Evolutionary conservation across 2,888 invertebrate genomes (phyloP), one percentile per base, ranked within the genome.

Genomic region (Eremobia ochroleuca): DNA sequence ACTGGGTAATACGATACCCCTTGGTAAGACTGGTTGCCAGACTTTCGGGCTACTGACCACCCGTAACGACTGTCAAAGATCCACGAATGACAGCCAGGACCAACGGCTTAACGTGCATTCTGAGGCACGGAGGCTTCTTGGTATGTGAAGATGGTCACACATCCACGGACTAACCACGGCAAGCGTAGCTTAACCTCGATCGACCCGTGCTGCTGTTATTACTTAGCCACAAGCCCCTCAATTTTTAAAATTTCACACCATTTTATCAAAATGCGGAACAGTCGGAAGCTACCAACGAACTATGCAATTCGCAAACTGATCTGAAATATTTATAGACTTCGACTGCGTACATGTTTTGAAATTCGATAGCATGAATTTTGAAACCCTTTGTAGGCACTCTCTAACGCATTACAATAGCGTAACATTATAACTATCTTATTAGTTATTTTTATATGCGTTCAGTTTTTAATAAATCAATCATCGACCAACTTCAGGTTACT

Each of bases 301-400:
- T 55, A 9, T 46, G 34, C 15, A 52, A 75, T 43, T 43, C 43
- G 37, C 46, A 25, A 64, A 74, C 34, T 31, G 76, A 66, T 55
- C 28, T 46, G 18, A 76, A 76, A 46, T 76, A 65, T 65, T 55
- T 31, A 76, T 37, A 4, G 65, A 0, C 13, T 28, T 15, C 34
- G 15, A 58, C 8, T 43, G 64, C 34, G 49, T 52, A 37, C 37
- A 13, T 46, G 21, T 55, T 64, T 25, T 25, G 34, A 4, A 34
- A n/a, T 31, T 55, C 25, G 3, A 70, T 31, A 62, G 6, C 21
- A 21, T 55, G 62, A 52, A 75, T 55, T 18, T 76, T 18, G 15
- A 43, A 49, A 43, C 4, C n/a, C 21, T 28, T 21, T 68, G 4
- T 40, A 43, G 40, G 28, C n/a, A n/a, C n/a, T 71, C 15, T 71